Evolutionary conservation across 2,113 vertebrate genomes (phyloP), one percentile per base, ranked within the genome.

Genomic region (Phalacrocorax carbo): DNA sequence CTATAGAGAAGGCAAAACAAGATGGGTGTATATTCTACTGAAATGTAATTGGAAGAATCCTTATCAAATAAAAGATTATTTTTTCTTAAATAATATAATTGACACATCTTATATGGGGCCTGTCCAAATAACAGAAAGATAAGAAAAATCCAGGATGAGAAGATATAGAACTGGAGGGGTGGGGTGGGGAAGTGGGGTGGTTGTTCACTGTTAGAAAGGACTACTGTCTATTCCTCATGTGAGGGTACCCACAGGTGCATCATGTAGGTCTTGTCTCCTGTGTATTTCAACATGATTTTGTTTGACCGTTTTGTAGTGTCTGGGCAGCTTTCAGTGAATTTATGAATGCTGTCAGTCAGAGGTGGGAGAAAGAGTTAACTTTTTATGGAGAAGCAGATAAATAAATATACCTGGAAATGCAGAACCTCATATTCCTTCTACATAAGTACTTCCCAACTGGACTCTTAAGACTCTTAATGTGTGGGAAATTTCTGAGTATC

Each of bases 111-210:
- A 13, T 14, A 11, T 22, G 29, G 13, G 42, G 9, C 36, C 42
- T 75, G 20, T 51, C 42, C 42, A 32, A 75, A 36, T 51, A 69
- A 25, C 14, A 49, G 48, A 42, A 62, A 57, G 11, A 29, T 23
- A 61, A 38, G 36, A 51, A 64, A 40, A 71, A 36, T 30, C 32
- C 7, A 52, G 29, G 13, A 30, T 20, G 21, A 70, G 70, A 48
- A 51, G 21, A 14, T 58, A 9, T 54, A 55, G 80, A 73, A 57
- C 36, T 34, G 36, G 16, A 48, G 38, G 60, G 48, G 42, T 5
- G 0, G n/a, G n/a, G 2, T 57, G 29, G 10, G 38, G 38, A 66
- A 55, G 42, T 5, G 0, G n/a, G n/a, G 1, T 57, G 29, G 10
- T 60, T 26, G 49, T 46, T 81, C 16, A 26, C 34, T n/a, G 5